A percentile compares a stretch with the other conserved stretches of the same genome.
Evolutionary conservation across 2,113 vertebrate species (phyloP).

Genomic region (Oncorhynchus tshawytscha): DNA sequence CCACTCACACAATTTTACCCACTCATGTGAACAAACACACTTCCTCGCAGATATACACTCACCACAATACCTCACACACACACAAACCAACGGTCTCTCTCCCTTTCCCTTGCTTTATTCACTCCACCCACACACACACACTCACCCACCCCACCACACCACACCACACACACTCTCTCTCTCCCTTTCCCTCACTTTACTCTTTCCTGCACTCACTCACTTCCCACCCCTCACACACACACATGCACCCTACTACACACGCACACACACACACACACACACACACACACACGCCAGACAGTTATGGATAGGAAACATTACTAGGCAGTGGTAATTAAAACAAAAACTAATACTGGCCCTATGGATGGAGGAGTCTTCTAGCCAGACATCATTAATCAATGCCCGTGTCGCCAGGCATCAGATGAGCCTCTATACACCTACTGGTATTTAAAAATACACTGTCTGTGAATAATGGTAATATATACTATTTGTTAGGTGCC

Average conservation of each 20-base stretch:
- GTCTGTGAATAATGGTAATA: background rate
- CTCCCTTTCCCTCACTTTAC: background rate
- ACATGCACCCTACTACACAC: background rate
- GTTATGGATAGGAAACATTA: conserved; percentile 93
- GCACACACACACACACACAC: background rate
- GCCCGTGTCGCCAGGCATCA: conserved; percentile 70
- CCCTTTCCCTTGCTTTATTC: background rate
- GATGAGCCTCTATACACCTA: conserved; percentile 70
- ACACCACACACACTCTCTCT: background rate
- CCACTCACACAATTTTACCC: background rate
- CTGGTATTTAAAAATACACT: background rate
- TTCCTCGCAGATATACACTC: background rate
- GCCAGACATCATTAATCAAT: conserved; percentile 84
- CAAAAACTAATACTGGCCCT: conserved; percentile 87
- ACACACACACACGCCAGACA: conserved; percentile 65
- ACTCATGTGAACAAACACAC: background rate
- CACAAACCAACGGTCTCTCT: background rate
- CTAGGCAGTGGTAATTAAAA: conserved; percentile 85
- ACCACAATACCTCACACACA: background rate
- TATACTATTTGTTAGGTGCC: background rate
- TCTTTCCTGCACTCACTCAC: background rate
- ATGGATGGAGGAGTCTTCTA: conserved; percentile 73
- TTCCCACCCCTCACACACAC: background rate
- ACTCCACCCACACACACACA: background rate
- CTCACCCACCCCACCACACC: background rate